Evolutionary conservation across 2,888 invertebrate species (phyloP), one percentile per base, ranked within the genome.

Genomic region (Eupithecia centaureata): DNA sequence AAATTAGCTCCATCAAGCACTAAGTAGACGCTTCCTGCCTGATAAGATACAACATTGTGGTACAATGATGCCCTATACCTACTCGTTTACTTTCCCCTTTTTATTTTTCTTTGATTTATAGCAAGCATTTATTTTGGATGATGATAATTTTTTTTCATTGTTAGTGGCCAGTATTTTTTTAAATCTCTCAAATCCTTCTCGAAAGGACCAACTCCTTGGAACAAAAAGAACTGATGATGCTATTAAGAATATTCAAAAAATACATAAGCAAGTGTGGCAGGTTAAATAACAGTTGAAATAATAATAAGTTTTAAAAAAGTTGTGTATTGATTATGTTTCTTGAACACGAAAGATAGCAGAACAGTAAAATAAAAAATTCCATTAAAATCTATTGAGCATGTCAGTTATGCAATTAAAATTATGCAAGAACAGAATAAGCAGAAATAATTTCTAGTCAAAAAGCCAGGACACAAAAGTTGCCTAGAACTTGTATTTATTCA

Each of bases 31-130:
- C 65, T 69, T 69, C 68, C 65, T 69, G 30, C 27, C 35, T 65
- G 68, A 69, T 69, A 65, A 69, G 64, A 68, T 65, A 65, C 25
- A 61, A 63, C 27, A 64, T 58, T 63, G 42, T 56, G 38, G 27
- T n/a, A 58, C 62, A 62, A 62, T 68, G 59, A 65, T 56, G 32
- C 22, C 33, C 13, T 5, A 13, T 30, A 32, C 28, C 28, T 10
- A 28, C n/a, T 10, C 30, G 54, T 30, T 56, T 56, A 30, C n/a
- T 18, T 1, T 38, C 7, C 38, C 38, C n/a, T n/a, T n/a, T n/a
- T n/a, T n/a, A n/a, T n/a, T n/a, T n/a, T n/a, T n/a, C n/a, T n/a
- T n/a, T n/a, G n/a, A n/a, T n/a, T n/a, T n/a, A n/a, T n/a, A n/a
- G n/a, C n/a, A n/a, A n/a, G n/a, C n/a, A n/a, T n/a, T n/a, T n/a